Evolutionary conservation across 2,888 invertebrate genomes (phyloP), one percentile per base, ranked within the genome.

Genomic region (Dryomyza anilis): DNA sequence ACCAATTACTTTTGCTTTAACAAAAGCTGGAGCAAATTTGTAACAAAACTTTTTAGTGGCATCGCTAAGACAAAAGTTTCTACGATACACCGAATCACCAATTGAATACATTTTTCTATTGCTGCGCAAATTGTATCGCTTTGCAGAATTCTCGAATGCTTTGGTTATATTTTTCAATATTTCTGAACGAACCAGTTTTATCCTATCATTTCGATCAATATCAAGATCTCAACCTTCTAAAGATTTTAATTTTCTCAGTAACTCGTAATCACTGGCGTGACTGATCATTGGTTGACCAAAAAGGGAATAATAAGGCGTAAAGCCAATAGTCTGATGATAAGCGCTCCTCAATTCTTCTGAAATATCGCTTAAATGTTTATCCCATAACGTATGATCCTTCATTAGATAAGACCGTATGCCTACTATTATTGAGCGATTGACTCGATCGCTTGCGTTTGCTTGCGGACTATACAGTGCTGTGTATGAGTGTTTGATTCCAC

Each of bases 391-490:
- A 19, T 67, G 62, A n/a, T 67, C 65, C 0, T 27, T 23, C 21
- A 43, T 50, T 10, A 69, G 27, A 36, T 66, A 66, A 3, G 68
- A 58, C 16, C 64, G 43, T 10, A 67, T 57, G 3, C 63, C n/a
- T n/a, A 3, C 58, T 23, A 66, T 39, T n/a, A 66, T 64, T 25
- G 66, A 68, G 21, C 68, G 21, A 36, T 69, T 59, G 16, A 68
- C 66, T 2, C 68, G 46, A 21, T 68, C 66, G 27, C 65, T 65
- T 10, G 64, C 65, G 30, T 69, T 69, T 1, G 65, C 63, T 33
- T 69, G 65, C 29, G 65, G 65, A 36, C 63, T 67, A 36, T 69
- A 61, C 8, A 65, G 53, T 5, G 68, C 67, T 3, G 69, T 69
- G 16, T 61, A 67, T 23, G 53, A 21, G 16, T 69, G 69, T 2